Conservation (phyloP, 2,888 invertebrate species). For the Phrixothrix hirtus region DNA sequence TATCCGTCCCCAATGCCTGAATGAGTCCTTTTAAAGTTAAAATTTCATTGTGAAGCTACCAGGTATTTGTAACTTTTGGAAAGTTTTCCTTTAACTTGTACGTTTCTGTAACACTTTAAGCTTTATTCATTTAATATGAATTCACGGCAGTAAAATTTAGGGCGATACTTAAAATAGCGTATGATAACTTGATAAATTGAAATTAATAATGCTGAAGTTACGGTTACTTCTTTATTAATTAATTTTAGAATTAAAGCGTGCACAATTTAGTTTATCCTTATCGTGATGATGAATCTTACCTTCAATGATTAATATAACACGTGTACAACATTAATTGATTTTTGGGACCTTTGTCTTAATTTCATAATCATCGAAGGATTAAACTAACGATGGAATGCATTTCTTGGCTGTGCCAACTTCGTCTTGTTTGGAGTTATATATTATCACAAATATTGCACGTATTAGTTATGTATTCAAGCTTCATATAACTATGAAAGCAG, state of each 20-base stretch:
- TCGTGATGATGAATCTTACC: too few relatives aligned
- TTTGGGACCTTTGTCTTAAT: not conserved
- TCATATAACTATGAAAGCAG: too few relatives aligned
- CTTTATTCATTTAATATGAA: not conserved
- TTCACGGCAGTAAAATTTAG: not conserved
- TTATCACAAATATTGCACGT: not conserved
- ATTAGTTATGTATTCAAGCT: too few relatives aligned
- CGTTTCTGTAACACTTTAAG: not conserved
- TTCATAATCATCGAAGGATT: not conserved
- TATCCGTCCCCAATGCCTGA: conserved; percentile 3
- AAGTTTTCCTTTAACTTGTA: not conserved
- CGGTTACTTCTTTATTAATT: too few relatives aligned
- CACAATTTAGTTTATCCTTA: too few relatives aligned
- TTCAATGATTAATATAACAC: not conserved
- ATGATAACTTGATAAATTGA: too few relatives aligned
- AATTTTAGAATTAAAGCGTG: too few relatives aligned
- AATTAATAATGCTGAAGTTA: too few relatives aligned
- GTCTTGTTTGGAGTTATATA: not conserved
- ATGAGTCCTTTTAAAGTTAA: conserved; percentile 1
- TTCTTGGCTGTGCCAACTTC: not conserved
- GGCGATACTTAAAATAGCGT: too few relatives aligned
- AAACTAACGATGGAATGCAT: not conserved
- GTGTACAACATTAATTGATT: conserved; percentile 1
- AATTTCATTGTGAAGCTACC: not conserved
- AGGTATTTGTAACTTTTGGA: too few relatives aligned